phyloP scores from a whole-genome alignment of 2,888 invertebrate species.

The Lasiommata megera region DNA sequence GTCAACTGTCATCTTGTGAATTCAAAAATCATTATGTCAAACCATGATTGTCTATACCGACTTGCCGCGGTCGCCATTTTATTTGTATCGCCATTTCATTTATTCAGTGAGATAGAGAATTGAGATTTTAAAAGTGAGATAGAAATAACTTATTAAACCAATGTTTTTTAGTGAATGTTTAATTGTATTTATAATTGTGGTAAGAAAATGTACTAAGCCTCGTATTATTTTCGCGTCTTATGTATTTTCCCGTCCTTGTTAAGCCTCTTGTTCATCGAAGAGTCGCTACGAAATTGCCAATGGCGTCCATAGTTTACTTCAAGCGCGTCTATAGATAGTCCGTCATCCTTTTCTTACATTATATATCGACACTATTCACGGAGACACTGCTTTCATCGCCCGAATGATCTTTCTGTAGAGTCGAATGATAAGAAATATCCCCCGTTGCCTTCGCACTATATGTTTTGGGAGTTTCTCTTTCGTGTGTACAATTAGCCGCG shows the following conservation, averaged over 20 bases:
- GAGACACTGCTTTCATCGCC: slow-evolving; percentile 71
- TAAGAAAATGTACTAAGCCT: slow-evolving; percentile 39
- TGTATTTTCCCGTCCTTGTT: neutral
- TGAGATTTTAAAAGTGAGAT: slow-evolving; percentile 73
- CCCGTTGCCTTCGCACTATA: slow-evolving; percentile 77
- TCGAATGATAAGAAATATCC: slow-evolving; percentile 76
- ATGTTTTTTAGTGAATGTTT: slow-evolving; percentile 30
- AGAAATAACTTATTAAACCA: slow-evolving; percentile 65
- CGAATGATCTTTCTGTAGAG: slow-evolving; percentile 77
- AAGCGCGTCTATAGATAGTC: slow-evolving; percentile 71
- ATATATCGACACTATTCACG: slow-evolving; percentile 73
- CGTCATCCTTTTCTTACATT: slow-evolving; percentile 81
- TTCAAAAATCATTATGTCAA: slow-evolving; percentile 1
- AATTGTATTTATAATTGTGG: slow-evolving; percentile 25
- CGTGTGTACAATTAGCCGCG: slow-evolving; percentile 65
- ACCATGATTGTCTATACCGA: slow-evolving; percentile 15
- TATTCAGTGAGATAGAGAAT: slow-evolving; percentile 77
- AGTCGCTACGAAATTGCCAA: slow-evolving; percentile 48
- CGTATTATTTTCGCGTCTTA: neutral
- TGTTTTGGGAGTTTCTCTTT: slow-evolving; percentile 71
- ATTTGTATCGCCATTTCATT: slow-evolving; percentile 81
- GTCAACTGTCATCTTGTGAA: neutral
- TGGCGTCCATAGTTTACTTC: slow-evolving; percentile 73
- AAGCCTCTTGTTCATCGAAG: slow-evolving; percentile 19
- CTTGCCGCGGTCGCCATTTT: slow-evolving; percentile 62